Evolutionary conservation across 2,888 invertebrate species (phyloP).

Genomic region (Yponomeuta plumbellus): DNA sequence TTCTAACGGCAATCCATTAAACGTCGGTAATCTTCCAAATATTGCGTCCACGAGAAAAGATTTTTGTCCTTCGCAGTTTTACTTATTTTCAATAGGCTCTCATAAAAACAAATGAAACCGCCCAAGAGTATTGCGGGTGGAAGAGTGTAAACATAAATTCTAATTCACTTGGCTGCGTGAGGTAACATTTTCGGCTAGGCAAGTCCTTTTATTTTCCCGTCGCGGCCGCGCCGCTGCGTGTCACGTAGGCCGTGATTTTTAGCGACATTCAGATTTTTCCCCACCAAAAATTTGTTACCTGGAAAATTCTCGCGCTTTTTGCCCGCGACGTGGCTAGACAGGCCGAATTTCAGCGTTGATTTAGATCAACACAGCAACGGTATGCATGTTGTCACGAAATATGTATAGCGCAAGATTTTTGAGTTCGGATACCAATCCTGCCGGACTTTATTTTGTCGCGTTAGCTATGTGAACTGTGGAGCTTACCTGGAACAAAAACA

Average conservation of each 20-base stretch:
- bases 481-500: conserved; percentile 52
- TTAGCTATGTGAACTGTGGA: conserved; percentile 4
- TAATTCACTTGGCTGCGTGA: background rate
- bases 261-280: background rate
- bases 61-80: background rate
- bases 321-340: background rate
- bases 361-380: conserved; percentile 3
- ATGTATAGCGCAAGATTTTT: background rate
- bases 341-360: background rate
- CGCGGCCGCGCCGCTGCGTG: background rate
- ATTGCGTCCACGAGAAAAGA: background rate
- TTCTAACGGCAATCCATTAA: background rate
- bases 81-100: background rate
- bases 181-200: conserved; percentile 5
- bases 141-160: background rate
- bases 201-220: conserved; percentile 1
- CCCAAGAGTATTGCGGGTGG: background rate
- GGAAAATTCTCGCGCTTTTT: background rate
- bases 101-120: background rate
- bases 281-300: conserved; percentile 5
- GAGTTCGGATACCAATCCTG: background rate
- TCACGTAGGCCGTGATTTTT: conserved; percentile 9
- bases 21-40: background rate
- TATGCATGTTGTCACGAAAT: background rate
- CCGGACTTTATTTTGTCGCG: background rate